phyloP scores from a whole-genome alignment of 2,888 invertebrate genomes.

The Caenorhabditis sp. region DNA sequence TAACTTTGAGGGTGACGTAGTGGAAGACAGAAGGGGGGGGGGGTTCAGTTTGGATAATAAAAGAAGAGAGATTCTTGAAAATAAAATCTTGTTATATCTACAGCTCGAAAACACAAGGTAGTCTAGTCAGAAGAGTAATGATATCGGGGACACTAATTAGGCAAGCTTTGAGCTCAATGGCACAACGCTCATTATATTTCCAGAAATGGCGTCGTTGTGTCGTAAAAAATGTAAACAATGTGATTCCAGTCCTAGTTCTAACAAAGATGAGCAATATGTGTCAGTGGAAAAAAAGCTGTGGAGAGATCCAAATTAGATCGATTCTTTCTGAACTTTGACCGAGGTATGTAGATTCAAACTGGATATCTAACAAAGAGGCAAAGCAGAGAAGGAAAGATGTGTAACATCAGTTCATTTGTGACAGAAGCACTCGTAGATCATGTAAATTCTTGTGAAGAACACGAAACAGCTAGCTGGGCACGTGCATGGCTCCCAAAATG shows the following conservation, averaged over 20 bases:
- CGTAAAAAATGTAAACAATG: conserved; percentile 19
- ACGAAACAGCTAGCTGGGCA: conserved; percentile 15
- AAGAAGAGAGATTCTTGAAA: conserved; percentile 22
- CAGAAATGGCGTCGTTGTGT: background rate
- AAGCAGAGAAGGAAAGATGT: conserved; percentile 9
- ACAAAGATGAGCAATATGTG: background rate
- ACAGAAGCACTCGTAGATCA: conserved; percentile 44
- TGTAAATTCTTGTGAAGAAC: conserved; percentile 26
- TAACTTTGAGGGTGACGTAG: background rate
- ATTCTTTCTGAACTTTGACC: too few relatives aligned
- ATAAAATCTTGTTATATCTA: background rate
- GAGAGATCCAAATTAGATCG: background rate
- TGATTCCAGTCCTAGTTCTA: background rate
- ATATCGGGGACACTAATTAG: conserved; percentile 9
- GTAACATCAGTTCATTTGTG: background rate
- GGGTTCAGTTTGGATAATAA: too few relatives aligned
- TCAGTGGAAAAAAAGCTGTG: too few relatives aligned
- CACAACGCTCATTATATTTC: conserved; percentile 10
- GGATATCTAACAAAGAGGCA: too few relatives aligned
- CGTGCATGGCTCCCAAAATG: conserved; percentile 17
- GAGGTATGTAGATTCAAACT: too few relatives aligned
- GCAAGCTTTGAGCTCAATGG: conserved; percentile 1
- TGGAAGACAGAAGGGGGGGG: conserved; percentile 29
- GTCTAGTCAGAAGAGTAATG: conserved; percentile 1
- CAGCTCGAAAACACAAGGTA: conserved; percentile 7